Evolutionary conservation across 2,113 vertebrate genomes (phyloP).

Genomic region (Melanerpes formicivorus): DNA sequence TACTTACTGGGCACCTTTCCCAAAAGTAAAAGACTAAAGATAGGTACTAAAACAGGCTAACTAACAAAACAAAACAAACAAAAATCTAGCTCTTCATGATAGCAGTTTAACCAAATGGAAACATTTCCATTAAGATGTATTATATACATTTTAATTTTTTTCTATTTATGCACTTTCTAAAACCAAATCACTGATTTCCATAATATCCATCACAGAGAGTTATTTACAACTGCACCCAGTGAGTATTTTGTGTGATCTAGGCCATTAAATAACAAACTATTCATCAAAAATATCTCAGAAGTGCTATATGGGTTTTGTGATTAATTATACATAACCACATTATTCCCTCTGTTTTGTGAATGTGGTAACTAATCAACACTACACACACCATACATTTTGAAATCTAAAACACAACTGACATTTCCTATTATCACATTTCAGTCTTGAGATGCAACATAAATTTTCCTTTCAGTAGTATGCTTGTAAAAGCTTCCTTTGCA

Average conservation of each 20-base stretch:
- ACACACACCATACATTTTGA: not conserved
- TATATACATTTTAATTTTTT: not conserved
- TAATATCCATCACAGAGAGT: not conserved
- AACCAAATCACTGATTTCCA: not conserved
- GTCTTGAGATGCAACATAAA: not conserved
- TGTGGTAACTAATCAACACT: not conserved
- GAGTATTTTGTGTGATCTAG: not conserved
- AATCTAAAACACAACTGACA: not conserved
- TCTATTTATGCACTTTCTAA: not conserved
- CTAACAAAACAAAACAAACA: not conserved
- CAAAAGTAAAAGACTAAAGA: not conserved
- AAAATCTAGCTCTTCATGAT: not conserved
- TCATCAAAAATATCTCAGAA: constrained; percentile 9
- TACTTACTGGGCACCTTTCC: not conserved
- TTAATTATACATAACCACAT: constrained; percentile 32
- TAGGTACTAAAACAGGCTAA: not conserved
- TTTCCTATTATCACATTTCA: not conserved
- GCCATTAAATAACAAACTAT: constrained; percentile 36
- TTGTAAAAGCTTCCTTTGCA: not conserved
- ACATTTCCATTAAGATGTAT: not conserved
- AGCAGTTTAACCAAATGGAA: constrained; percentile 3
- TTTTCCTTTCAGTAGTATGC: not conserved
- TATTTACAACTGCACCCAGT: constrained; percentile 3
- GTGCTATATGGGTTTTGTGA: not conserved
- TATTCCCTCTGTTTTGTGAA: not conserved